Percentiles rank a stretch among this genome's conserved stretches.
Evolutionary conservation across 1,140 invertebrate species (phyloP).

Genomic region (Euura saliciscinereae): DNA sequence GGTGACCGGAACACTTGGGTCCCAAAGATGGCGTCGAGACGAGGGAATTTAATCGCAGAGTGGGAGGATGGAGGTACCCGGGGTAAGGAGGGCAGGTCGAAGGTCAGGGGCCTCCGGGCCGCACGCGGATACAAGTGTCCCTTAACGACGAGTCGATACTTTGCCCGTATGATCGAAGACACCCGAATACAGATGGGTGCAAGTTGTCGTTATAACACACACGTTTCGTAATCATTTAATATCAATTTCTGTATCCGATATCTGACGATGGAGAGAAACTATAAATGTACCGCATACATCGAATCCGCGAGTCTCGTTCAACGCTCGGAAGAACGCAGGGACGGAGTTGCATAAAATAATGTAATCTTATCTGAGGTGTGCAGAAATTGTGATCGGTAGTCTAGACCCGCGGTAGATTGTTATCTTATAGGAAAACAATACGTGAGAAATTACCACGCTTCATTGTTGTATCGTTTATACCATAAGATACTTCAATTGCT

Average conservation of each 20-base stretch:
- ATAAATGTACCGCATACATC: neutral
- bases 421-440: neutral
- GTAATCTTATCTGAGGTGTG: neutral
- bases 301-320: neutral
- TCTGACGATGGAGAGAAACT: neutral
- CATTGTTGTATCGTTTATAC: neutral
- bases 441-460: neutral
- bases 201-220: neutral
- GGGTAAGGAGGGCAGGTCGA: conserved; percentile 1
- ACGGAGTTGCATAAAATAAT: neutral
- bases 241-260: neutral
- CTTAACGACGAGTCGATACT: conserved; percentile 2
- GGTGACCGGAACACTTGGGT: neutral
- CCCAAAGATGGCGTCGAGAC: neutral
- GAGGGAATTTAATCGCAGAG: conserved; percentile 3
- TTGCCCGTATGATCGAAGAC: neutral
- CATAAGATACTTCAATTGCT: no score
- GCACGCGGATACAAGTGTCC: conserved; percentile 1
- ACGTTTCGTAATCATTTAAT: neutral
- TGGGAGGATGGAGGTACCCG: neutral
- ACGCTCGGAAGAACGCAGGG: neutral
- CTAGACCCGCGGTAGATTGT: neutral
- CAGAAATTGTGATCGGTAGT: neutral
- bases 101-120: conserved; percentile 5
- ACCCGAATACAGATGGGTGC: no score